Evolutionary conservation across 2,888 invertebrate species (phyloP).

Genomic region (Drosophila barbarae): DNA sequence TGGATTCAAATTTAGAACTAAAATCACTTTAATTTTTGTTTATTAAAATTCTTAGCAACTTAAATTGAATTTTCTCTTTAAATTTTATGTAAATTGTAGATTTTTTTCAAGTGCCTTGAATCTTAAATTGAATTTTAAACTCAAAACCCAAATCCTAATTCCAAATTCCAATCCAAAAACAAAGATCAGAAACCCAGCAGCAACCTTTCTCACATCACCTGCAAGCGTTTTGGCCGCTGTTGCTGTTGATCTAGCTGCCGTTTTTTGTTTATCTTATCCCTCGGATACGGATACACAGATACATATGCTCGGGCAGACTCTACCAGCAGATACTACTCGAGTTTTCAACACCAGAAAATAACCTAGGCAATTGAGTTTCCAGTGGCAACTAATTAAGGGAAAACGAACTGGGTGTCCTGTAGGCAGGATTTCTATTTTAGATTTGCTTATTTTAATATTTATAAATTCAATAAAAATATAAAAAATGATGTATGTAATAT

Average conservation of each 20-base stretch:
- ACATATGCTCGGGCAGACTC: constrained; percentile 1
- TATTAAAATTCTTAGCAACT: background rate
- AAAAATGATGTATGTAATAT: no score
- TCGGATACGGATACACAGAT: constrained; percentile 18
- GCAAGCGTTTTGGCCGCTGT: constrained; percentile 37
- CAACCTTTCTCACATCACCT: constrained; percentile 54
- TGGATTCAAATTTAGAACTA: no score
- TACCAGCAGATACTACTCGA: background rate
- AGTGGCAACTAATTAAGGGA: background rate
- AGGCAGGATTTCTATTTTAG: background rate
- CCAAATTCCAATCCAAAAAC: constrained; percentile 66
- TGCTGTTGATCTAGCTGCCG: constrained; percentile 32
- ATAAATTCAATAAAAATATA: no score
- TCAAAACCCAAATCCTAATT: constrained; percentile 29
- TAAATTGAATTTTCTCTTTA: background rate
- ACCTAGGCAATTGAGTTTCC: background rate
- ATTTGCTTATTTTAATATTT: background rate
- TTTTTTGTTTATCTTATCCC: constrained; percentile 52
- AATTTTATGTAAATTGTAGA: background rate
- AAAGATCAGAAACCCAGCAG: constrained; percentile 58
- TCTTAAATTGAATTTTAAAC: constrained; percentile 29
- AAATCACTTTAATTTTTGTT: no score
- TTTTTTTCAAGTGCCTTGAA: background rate
- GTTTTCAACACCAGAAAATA: constrained; percentile 2
- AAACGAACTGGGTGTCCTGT: background rate